phyloP scores from a whole-genome alignment of 2,113 vertebrate species.

The Rhinichthys klamathensis region DNA sequence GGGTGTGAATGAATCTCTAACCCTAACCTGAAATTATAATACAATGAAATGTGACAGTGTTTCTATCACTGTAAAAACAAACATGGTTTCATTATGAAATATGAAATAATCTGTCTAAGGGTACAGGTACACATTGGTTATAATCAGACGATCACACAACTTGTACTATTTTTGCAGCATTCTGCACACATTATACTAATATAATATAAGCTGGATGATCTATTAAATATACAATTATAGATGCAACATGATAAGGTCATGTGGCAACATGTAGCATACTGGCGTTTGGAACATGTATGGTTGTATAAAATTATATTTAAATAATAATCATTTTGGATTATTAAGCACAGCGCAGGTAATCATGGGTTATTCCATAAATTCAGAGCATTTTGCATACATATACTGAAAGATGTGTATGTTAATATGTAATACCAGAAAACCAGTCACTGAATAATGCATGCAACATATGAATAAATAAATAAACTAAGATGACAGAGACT shows the following conservation, averaged over 20 bases:
- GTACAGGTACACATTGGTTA: neutral
- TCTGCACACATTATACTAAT: neutral
- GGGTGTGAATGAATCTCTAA: neutral
- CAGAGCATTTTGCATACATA: neutral
- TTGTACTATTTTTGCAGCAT: neutral
- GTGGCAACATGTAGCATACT: neutral
- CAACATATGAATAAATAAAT: neutral
- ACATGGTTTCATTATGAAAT: neutral
- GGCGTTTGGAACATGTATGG: neutral
- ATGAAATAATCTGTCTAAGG: neutral
- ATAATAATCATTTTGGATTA: neutral
- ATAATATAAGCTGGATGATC: neutral
- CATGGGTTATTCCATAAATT: too few species aligned
- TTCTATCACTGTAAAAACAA: neutral
- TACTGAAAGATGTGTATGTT: neutral
- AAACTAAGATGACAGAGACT: too few species aligned
- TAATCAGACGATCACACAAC: neutral
- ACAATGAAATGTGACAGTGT: neutral
- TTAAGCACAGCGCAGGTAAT: too few species aligned
- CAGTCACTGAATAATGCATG: neutral
- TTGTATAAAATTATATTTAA: neutral
- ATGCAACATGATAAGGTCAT: neutral
- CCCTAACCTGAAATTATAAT: neutral
- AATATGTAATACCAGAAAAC: neutral
- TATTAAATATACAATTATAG: neutral